Evolutionary conservation across 2,888 invertebrate genomes (phyloP).

Genomic region (Aproaerema taeniolella): DNA sequence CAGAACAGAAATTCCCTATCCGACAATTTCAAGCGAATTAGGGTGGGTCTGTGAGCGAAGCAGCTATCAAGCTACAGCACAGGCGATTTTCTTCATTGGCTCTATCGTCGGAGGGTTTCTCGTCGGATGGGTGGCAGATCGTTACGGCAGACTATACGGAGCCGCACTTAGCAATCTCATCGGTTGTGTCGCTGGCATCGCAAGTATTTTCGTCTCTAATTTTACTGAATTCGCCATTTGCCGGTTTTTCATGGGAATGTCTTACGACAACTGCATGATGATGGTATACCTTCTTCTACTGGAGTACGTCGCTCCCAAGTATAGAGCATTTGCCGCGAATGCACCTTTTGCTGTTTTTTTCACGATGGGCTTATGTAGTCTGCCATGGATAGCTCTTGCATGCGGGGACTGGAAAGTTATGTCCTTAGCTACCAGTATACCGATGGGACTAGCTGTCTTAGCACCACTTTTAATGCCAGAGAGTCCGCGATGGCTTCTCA

Average conservation of each 20-base stretch:
- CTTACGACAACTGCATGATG: slow-evolving; percentile 57
- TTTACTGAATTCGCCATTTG: slow-evolving; percentile 42
- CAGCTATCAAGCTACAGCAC: slow-evolving; percentile 53
- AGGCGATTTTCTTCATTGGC: slow-evolving; percentile 52
- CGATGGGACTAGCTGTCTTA: slow-evolving; percentile 39
- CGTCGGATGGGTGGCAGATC: slow-evolving; percentile 50
- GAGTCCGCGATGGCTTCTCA: slow-evolving; percentile 54
- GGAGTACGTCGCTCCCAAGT: slow-evolving; percentile 55
- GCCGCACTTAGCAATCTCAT: slow-evolving; percentile 41
- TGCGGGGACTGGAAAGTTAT: slow-evolving; percentile 51
- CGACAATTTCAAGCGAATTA: slow-evolving; percentile 49
- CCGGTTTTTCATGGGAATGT: slow-evolving; percentile 53
- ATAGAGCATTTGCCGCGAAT: slow-evolving; percentile 50
- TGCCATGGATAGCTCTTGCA: slow-evolving; percentile 54
- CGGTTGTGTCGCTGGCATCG: slow-evolving; percentile 43
- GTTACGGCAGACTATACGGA: slow-evolving; percentile 49
- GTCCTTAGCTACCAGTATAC: slow-evolving; percentile 46
- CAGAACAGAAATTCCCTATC: slow-evolving; percentile 50
- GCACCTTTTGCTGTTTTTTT: slow-evolving; percentile 49
- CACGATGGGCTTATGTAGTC: slow-evolving; percentile 28
- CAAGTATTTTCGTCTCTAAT: slow-evolving; percentile 37
- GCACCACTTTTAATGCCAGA: slow-evolving; percentile 50
- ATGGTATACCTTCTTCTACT: slow-evolving; percentile 49
- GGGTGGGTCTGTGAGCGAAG: slow-evolving; percentile 54
- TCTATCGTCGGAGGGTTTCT: slow-evolving; percentile 49